These are phyloP conservation scores for Drosophila lacertosa DNA, from an alignment of 1,140 invertebrate species.

Conservation along the genomic window DNA sequence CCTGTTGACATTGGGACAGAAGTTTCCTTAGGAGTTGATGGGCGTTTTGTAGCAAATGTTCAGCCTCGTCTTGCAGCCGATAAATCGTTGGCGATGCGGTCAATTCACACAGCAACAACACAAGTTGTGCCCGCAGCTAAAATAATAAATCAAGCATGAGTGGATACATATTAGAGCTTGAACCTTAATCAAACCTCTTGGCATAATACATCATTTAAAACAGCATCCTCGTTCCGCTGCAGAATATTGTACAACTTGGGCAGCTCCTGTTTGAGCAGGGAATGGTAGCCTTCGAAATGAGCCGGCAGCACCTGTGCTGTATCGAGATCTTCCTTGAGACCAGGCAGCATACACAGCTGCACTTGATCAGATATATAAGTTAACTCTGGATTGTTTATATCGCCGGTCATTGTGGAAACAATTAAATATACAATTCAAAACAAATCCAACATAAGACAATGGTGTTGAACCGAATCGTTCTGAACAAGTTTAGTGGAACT, in stretches of 20 bases:
- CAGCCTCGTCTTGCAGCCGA: constrained; percentile 13
- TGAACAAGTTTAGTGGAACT: too few relatives aligned
- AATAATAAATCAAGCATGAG: constrained; percentile 22
- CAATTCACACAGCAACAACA: constrained; percentile 59
- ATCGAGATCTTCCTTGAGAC: constrained; percentile 54
- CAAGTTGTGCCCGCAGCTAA: constrained; percentile 52
- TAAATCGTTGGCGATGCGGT: constrained; percentile 49
- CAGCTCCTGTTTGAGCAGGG: constrained; percentile 42
- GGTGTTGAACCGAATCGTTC: too few relatives aligned
- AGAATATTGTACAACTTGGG: constrained; percentile 61
- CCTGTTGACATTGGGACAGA: not conserved
- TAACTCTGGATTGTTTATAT: constrained; percentile 24
- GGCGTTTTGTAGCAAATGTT: constrained; percentile 40
- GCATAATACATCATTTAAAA: constrained; percentile 11
- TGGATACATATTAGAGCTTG: not conserved
- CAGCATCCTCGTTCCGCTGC: constrained; percentile 25
- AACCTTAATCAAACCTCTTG: constrained; percentile 28
- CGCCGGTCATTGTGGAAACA: constrained; percentile 25
- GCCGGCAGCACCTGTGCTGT: constrained; percentile 26
- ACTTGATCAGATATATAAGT: constrained; percentile 48
- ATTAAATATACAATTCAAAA: constrained; percentile 4
- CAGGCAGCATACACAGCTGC: constrained; percentile 63
- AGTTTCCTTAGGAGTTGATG: constrained; percentile 40
- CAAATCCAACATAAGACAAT: not conserved
- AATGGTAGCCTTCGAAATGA: constrained; percentile 53